Percentiles rank a stretch among this genome's conserved stretches.
phyloP scores from a whole-genome alignment of 2,888 invertebrate genomes.

The Polia nebulosa region DNA sequence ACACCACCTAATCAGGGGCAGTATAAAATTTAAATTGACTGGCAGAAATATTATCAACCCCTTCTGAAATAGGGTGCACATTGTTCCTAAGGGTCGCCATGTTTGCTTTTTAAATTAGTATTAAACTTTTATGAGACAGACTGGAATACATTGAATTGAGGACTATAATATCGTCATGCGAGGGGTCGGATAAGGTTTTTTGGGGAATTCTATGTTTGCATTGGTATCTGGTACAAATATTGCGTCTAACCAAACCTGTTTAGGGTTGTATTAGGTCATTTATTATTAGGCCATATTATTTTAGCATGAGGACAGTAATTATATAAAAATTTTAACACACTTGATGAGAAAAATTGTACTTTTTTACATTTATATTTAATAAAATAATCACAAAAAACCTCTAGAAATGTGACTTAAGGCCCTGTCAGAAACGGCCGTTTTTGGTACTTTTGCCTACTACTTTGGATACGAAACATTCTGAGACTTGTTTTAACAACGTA shows the following conservation, averaged over 20 bases:
- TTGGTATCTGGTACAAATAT: not conserved
- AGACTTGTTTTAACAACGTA: too few relatives aligned
- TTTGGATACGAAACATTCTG: too few relatives aligned
- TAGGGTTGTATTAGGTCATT: too few relatives aligned
- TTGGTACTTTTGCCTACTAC: too few relatives aligned
- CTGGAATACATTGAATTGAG: slow-evolving; percentile 18
- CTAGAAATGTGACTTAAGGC: too few relatives aligned
- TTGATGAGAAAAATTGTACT: too few relatives aligned
- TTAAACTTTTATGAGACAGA: slow-evolving; percentile 48
- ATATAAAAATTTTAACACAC: too few relatives aligned
- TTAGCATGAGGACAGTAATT: too few relatives aligned
- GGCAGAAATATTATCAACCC: slow-evolving; percentile 66
- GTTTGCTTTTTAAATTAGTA: slow-evolving; percentile 62
- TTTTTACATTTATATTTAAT: too few relatives aligned
- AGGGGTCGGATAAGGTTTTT: slow-evolving; percentile 13
- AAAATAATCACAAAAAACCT: too few relatives aligned
- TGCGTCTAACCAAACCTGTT: not conserved
- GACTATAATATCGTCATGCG: slow-evolving; percentile 2
- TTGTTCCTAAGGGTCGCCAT: slow-evolving; percentile 52
- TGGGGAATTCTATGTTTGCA: not conserved
- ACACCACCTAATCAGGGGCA: slow-evolving; percentile 68
- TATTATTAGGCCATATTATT: too few relatives aligned
- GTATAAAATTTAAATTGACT: slow-evolving; percentile 77
- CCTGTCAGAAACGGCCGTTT: too few relatives aligned
- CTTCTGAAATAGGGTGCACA: slow-evolving; percentile 58